Base-by-base conservation (phyloP, 2,113 vertebrate species). In the Seriola aureovittata region DNA sequence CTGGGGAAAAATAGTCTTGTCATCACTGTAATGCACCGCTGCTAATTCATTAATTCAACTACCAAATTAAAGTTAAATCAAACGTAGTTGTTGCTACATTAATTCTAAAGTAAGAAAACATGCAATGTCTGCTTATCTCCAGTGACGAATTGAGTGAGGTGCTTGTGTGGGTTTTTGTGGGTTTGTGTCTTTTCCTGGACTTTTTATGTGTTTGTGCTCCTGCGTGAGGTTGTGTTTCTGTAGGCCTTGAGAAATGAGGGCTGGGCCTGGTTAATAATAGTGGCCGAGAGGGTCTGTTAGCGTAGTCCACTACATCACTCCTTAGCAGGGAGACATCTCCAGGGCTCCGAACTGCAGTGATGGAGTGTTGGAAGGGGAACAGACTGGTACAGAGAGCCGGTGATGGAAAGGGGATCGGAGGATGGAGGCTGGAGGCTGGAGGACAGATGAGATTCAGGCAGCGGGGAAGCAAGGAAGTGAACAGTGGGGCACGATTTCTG, bases 231-330 rank as follows among this genome's bases (percentile, higher is more conserved):
- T 50, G 48, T 85, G 85, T 92, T 86, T 92, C 77, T 78, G 69
- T 63, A 57, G 79, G 76, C 80, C 83, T 32, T 94, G 92, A 93
- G 92, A 90, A 93, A 94, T 93, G 87, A 88, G 85, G 65, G 69
- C 70, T 29, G 54, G 63, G 80, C 73, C 84, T 83, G 77, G 90
- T 93, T 92, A 92, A 93, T 81, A 91, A 92, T 91, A 92, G 90
- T 94, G 92, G 88, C 92, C 83, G 58, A 91, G 89, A 91, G 90
- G 89, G 92, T 91, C 82, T 91, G 90, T 94, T 93, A 92, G 85
- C 72, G 72, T 90, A 81, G 91, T 88, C 91, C 87, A 91, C 90
- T 94, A 94, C 89, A 94, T 94, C 91, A 93, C 91, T 91, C 82
- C 86, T 85, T 81, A 82, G 78, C 87, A 89, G 87, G 78, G 72